Conservation (phyloP, 2,888 invertebrate genomes). For the Pristionchus mayeri region DNA sequence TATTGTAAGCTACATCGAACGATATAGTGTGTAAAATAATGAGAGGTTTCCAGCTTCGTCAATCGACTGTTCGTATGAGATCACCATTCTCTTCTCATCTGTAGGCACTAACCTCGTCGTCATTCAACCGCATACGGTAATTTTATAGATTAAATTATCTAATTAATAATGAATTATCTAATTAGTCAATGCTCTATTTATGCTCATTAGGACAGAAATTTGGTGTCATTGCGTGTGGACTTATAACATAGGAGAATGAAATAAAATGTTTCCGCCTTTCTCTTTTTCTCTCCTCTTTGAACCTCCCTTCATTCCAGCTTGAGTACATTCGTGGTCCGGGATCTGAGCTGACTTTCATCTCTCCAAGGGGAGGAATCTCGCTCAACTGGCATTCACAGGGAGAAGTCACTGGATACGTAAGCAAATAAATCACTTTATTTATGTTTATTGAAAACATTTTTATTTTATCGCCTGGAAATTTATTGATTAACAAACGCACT, state of each 20-base stretch:
- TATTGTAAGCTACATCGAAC: too few species aligned
- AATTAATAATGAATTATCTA: too few species aligned
- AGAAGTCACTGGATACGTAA: constrained; percentile 16
- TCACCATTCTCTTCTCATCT: constrained; percentile 16
- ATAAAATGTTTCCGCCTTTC: not conserved
- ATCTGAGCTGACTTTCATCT: constrained; percentile 25
- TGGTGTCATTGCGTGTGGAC: too few species aligned
- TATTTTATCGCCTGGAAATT: too few species aligned
- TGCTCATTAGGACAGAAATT: too few species aligned
- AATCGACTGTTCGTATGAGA: constrained; percentile 24
- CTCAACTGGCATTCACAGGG: constrained; percentile 30
- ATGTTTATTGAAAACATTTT: too few species aligned
- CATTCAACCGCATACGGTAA: constrained; percentile 22
- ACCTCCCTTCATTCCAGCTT: not conserved
- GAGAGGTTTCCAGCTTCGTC: too few species aligned
- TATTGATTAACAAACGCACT: too few species aligned
- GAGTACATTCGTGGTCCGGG: constrained; percentile 13
- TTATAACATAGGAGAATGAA: too few species aligned
- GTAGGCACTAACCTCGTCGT: not conserved
- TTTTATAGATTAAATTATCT: too few species aligned
- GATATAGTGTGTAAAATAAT: too few species aligned
- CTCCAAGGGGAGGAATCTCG: constrained; percentile 19
- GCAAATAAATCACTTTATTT: not conserved
- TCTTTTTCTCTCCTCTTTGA: not conserved
- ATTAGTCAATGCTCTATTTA: not conserved